These are phyloP conservation scores for Cabera pusaria DNA, from an alignment of 2,888 invertebrate genomes.

Conservation along the genomic window DNA sequence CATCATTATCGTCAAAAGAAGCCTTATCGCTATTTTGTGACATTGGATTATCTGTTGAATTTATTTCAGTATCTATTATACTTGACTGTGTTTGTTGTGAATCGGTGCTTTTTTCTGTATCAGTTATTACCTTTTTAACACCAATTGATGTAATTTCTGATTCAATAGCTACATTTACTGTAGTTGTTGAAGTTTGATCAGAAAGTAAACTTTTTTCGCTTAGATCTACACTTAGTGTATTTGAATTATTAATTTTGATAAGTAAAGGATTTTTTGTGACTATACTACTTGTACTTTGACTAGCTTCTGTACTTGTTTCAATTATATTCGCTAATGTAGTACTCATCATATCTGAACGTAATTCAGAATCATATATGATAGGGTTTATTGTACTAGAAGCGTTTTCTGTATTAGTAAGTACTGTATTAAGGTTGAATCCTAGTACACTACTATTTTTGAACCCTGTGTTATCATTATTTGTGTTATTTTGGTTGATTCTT, in stretches of 20 bases:
- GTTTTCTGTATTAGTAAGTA: constrained; percentile 12
- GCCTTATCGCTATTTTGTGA: background rate
- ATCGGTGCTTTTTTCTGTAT: too few species aligned
- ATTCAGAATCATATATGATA: too few species aligned
- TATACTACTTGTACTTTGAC: constrained; percentile 6
- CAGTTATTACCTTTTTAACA: too few species aligned
- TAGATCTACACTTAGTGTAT: too few species aligned
- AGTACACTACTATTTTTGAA: constrained; percentile 36
- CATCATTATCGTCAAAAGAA: too few species aligned
- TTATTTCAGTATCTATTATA: constrained; percentile 2
- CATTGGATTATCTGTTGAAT: background rate
- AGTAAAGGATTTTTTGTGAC: constrained; percentile 11
- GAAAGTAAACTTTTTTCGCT: too few species aligned
- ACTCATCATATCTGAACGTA: constrained; percentile 10
- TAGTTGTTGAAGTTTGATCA: too few species aligned
- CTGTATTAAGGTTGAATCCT: constrained; percentile 37
- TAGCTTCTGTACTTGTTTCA: constrained; percentile 8
- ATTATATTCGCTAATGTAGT: constrained; percentile 9
- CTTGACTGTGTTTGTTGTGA: too few species aligned
- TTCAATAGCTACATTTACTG: too few species aligned
- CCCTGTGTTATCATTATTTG: constrained; percentile 21
- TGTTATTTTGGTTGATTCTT: constrained; percentile 22
- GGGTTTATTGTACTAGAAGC: constrained; percentile 6
- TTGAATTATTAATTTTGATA: constrained; percentile 1
- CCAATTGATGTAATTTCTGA: too few species aligned